Percentiles rank a stretch among this genome's conserved stretches.
These are phyloP conservation scores for Erythrocercus mccallii DNA, from an alignment of 2,113 vertebrate species.

Conservation along the genomic window DNA sequence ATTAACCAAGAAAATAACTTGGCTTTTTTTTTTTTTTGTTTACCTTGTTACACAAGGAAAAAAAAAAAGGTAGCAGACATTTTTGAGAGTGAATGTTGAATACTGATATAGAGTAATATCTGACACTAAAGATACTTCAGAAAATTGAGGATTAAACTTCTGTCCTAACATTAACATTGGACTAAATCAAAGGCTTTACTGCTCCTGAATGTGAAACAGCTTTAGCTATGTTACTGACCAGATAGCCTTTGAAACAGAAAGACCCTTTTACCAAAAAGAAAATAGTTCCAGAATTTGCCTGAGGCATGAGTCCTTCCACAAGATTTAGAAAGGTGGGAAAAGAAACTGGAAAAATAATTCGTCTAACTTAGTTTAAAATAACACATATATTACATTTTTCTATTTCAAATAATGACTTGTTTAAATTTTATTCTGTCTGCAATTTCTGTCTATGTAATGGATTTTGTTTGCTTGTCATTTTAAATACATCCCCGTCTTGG, in stretches of 20 bases:
- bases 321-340: conserved; percentile 12
- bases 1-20: neutral
- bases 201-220: conserved; percentile 1
- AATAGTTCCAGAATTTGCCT: neutral
- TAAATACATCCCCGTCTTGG: neutral
- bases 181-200: conserved; percentile 39
- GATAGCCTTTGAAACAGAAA: conserved; percentile 38
- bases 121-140: neutral
- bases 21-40: neutral
- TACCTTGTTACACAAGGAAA: neutral
- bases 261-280: conserved; percentile 18
- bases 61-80: neutral
- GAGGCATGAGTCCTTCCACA: neutral
- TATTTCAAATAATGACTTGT: conserved; percentile 19
- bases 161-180: conserved; percentile 1
- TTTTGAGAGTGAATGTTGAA: neutral
- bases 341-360: conserved; percentile 17
- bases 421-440: neutral
- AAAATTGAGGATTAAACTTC: conserved; percentile 6
- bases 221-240: neutral
- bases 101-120: neutral
- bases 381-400: neutral
- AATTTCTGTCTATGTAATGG: neutral
- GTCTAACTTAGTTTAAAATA: conserved; percentile 1
- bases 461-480: conserved; percentile 26